These are phyloP conservation scores for Lacerta viridis DNA, from an alignment of 2,797 vertebrate species.

Conservation along the genomic window DNA sequence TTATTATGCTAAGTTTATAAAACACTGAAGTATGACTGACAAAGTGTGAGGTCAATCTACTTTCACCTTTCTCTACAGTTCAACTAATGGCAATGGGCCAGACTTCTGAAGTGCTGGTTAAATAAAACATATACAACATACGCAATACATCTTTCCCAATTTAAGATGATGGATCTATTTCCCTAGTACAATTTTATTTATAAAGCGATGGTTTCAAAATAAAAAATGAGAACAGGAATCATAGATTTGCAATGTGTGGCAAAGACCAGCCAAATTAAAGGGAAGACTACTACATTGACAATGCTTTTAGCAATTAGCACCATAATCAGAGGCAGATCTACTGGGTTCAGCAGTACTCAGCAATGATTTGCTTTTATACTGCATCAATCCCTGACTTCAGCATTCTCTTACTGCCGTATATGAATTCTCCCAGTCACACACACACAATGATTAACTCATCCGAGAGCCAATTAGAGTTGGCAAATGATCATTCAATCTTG, in stretches of 20 bases:
- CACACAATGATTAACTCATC: slow-evolving; percentile 49
- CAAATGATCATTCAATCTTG: slow-evolving; percentile 66
- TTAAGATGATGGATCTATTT: slow-evolving; percentile 45
- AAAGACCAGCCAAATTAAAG: slow-evolving; percentile 55
- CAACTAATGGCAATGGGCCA: slow-evolving; percentile 27
- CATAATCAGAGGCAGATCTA: slow-evolving; percentile 55
- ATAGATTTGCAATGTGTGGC: slow-evolving; percentile 7
- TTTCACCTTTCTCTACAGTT: slow-evolving; percentile 43
- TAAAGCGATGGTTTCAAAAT: slow-evolving; percentile 43
- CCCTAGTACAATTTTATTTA: slow-evolving; percentile 39
- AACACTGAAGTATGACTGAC: not conserved
- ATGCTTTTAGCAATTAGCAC: slow-evolving; percentile 62
- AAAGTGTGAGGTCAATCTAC: slow-evolving; percentile 14
- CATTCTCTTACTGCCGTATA: slow-evolving; percentile 55
- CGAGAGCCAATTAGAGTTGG: slow-evolving; percentile 49
- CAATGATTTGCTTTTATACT: slow-evolving; percentile 66
- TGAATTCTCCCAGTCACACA: slow-evolving; percentile 55
- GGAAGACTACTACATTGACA: slow-evolving; percentile 35
- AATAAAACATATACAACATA: slow-evolving; percentile 30
- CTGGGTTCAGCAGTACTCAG: slow-evolving; percentile 64
- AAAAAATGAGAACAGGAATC: slow-evolving; percentile 28
- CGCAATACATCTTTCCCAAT: not conserved
- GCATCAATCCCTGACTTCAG: slow-evolving; percentile 70
- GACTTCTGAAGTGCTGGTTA: slow-evolving; percentile 34
- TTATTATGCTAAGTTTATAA: not conserved